Evolutionary conservation across 2,888 invertebrate species (phyloP).

Genomic region (Dryobotodes eremita): DNA sequence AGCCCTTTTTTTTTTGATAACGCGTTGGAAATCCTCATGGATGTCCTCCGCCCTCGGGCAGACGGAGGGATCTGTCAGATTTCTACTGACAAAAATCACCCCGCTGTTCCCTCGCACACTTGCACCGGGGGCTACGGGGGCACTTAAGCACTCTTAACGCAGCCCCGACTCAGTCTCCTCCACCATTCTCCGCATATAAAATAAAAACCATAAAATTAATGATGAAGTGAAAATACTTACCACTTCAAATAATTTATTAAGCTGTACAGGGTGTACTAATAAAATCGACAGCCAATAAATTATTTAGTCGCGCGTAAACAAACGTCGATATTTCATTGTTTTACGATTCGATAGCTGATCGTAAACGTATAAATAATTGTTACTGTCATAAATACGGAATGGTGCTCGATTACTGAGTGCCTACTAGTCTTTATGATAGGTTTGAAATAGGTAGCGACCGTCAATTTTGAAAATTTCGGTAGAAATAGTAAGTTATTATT

Average conservation of each 20-base stretch:
- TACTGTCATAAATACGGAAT: slow-evolving; percentile 38
- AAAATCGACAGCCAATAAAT: slow-evolving; percentile 47
- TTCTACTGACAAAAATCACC: too few species aligned
- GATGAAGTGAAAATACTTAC: background rate
- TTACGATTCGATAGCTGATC: slow-evolving; percentile 41
- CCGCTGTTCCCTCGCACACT: too few species aligned
- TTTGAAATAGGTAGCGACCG: too few species aligned
- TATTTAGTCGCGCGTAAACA: slow-evolving; percentile 37
- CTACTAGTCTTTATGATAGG: background rate
- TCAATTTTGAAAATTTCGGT: background rate
- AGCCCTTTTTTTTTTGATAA: too few species aligned
- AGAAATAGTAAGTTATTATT: too few species aligned
- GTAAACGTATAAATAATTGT: slow-evolving; percentile 54
- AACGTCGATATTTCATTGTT: slow-evolving; percentile 49
- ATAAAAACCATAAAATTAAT: background rate
- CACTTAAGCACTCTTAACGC: too few species aligned
- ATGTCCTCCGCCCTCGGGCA: too few species aligned
- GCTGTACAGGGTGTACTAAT: slow-evolving; percentile 11
- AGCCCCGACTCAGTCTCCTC: too few species aligned
- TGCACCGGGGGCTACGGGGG: too few species aligned
- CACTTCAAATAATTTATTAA: slow-evolving; percentile 20
- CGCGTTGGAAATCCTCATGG: too few species aligned
- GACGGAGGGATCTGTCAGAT: too few species aligned
- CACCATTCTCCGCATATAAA: background rate
- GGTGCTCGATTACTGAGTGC: slow-evolving; percentile 4